Percentiles rank a stretch among this genome's conserved stretches.
Evolutionary conservation across 2,888 invertebrate species (phyloP).

Genomic region (Erebia palarica): DNA sequence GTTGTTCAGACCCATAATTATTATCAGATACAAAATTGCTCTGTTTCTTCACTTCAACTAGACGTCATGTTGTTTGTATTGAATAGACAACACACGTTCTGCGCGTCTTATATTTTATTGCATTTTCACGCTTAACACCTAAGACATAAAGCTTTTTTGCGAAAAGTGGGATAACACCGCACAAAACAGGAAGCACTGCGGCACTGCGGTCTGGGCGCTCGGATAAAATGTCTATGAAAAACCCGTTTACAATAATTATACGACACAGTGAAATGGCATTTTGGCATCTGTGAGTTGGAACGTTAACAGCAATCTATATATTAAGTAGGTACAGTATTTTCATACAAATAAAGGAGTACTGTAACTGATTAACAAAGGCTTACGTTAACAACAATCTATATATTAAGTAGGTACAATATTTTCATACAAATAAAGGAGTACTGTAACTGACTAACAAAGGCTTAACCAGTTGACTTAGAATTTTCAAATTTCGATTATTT

Average conservation of each 20-base stretch:
- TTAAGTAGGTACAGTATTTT: too few relatives aligned
- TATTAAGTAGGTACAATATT: too few relatives aligned
- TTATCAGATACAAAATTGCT: slow-evolving; percentile 24
- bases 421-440: too few relatives aligned
- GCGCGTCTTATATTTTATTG: slow-evolving; percentile 19
- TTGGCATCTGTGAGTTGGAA: slow-evolving; percentile 5
- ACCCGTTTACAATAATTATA: slow-evolving; percentile 11
- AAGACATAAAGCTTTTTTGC: slow-evolving; percentile 27
- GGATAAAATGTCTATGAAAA: slow-evolving; percentile 27
- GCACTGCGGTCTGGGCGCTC: slow-evolving; percentile 17
- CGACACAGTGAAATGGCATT: slow-evolving; percentile 20
- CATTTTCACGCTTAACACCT: slow-evolving; percentile 22
- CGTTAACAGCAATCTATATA: slow-evolving; percentile 7
- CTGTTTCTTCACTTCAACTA: slow-evolving; percentile 28
- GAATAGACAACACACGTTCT: slow-evolving; percentile 25
- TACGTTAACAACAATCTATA: too few relatives aligned
- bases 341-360: too few relatives aligned
- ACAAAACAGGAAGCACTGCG: slow-evolving; percentile 21
- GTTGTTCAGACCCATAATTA: too few relatives aligned
- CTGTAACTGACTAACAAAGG: too few relatives aligned
- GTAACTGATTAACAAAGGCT: too few relatives aligned
- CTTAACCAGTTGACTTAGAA: too few relatives aligned
- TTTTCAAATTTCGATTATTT: too few relatives aligned
- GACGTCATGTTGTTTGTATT: slow-evolving; percentile 30
- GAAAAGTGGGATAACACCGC: slow-evolving; percentile 6